Base-by-base conservation (phyloP, 2,797 vertebrate genomes). In the Hippopotamyrus pictus region DNA sequence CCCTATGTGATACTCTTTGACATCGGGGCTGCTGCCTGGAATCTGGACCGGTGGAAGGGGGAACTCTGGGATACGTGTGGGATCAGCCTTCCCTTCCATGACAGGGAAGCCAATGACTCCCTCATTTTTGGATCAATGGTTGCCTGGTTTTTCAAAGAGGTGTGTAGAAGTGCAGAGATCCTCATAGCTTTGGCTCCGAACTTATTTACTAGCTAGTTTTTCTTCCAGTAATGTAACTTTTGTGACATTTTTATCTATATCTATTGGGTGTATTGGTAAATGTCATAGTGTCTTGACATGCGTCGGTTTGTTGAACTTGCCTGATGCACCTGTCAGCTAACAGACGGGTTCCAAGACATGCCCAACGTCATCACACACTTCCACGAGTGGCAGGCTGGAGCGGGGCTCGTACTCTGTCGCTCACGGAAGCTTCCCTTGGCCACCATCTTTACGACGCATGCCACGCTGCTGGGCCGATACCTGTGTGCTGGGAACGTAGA, bases 61-160 rank as follows among this genome's bases (percentile, higher is more conserved):
- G 98, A 99, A 93, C 95, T 99, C 92, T 99, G 98, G 98, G 94
- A 97, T 17, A 95, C 93, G 0, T 98, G 97, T 90, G 93, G 90
- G 5, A 97, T 99, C 2, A 98, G 98, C 17, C 96, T 99, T 85
- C 98, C 98, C 1, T 96, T 92, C 92, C 92, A 97, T 0, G 98
- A 99, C 94, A 93, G 95, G 46, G 98, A 99, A 94, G 97, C 98
- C 91, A 98, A 97, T 0, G 97, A 99, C 90, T 95, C 97, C 0
- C 95, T 99, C 57, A 96, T 99, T 91, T 96, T 99, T 90, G 98
- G 98, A 89, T 98, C 97, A 0, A 91, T 99, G 91, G 96, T 97
- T 0, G 96, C 98, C 87, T 99, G 98, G 96, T 99, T 99, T 95
- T 96, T 99, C 92, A 98, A 97, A 95, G 98, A 99, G 98, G 98